phyloP scores from a whole-genome alignment of 2,888 invertebrate species.

The Bellardia bayeri region DNA sequence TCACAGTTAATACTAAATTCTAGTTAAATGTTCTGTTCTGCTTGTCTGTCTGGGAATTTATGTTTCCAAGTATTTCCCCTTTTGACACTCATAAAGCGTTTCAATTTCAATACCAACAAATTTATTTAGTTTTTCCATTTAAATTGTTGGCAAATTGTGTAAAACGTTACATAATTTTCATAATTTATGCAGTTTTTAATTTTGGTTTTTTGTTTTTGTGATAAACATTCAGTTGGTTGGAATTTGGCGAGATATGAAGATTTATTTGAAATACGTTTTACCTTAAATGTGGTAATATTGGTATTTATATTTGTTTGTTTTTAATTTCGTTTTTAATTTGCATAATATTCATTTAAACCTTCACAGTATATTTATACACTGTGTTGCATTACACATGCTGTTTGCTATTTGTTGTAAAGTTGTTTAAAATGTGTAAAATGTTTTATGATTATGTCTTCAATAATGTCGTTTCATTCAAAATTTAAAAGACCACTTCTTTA shows the following conservation, averaged over 20 bases:
- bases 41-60: neutral
- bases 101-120: conserved; percentile 23
- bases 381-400: no score
- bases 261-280: neutral
- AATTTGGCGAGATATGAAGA: neutral
- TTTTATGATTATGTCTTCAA: no score
- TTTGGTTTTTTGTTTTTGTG: neutral
- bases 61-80: neutral
- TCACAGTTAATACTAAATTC: neutral
- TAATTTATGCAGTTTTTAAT: conserved; percentile 32
- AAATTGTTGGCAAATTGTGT: conserved; percentile 25
- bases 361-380: no score
- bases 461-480: no score
- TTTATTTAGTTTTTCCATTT: conserved; percentile 6
- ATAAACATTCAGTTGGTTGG: neutral
- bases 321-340: no score
- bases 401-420: no score
- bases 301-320: no score
- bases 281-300: no score
- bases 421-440: no score
- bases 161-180: conserved; percentile 17
- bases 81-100: conserved; percentile 17
- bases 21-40: neutral
- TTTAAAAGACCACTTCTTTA: no score
- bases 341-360: no score